These are phyloP conservation scores for Montipora capitata DNA, from an alignment of 92 coral and sea anemone species.

Conservation along the genomic window DNA sequence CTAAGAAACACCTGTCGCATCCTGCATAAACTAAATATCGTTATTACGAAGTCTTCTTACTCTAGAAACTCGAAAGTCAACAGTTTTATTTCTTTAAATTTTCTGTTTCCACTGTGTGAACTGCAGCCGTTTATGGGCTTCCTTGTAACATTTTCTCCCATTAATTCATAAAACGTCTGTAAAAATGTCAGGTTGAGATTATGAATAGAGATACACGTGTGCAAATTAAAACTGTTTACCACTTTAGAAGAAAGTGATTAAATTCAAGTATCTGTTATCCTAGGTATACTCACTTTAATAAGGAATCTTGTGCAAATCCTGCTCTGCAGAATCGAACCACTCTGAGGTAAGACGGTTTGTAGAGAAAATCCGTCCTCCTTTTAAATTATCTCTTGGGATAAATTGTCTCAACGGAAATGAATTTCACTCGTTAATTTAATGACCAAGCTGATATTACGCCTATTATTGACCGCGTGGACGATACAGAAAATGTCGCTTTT, in stretches of 20 bases:
- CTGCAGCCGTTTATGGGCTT: background rate
- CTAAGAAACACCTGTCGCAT: no score
- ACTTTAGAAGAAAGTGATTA: background rate
- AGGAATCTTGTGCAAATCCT: background rate
- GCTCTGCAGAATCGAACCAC: background rate
- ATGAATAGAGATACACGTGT: background rate
- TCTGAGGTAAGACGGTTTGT: background rate
- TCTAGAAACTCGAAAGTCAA: background rate
- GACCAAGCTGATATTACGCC: background rate
- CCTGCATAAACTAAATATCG: no score
- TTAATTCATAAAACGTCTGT: background rate
- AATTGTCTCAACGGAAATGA: constrained; percentile 33
- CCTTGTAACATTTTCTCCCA: background rate
- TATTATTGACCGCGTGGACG: constrained; percentile 30
- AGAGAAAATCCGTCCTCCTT: background rate
- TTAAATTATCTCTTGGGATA: constrained; percentile 8
- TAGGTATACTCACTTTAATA: constrained; percentile 21
- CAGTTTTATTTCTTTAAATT: no score
- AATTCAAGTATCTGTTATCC: background rate
- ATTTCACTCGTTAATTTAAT: background rate
- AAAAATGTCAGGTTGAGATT: background rate
- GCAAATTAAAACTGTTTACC: constrained; percentile 2
- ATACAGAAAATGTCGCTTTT: constrained; percentile 24
- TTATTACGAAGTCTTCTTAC: background rate
- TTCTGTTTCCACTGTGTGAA: no score